Evolutionary conservation across 2,888 invertebrate genomes (phyloP).

Genomic region (Tetanocera ferruginea): DNA sequence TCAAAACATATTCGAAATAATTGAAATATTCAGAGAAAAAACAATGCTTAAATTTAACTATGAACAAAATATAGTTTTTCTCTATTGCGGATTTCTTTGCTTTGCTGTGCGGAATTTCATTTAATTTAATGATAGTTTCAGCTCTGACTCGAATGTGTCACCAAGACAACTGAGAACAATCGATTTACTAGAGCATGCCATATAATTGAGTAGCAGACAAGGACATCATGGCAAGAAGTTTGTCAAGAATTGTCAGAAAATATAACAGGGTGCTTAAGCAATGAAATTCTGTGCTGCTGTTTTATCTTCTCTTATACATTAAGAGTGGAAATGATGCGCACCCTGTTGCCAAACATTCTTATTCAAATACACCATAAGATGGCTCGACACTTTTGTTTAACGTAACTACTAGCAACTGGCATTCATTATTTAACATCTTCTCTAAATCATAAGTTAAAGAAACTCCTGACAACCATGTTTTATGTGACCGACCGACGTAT

Average conservation of each 20-base stretch:
- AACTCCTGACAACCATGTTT: neutral
- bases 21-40: neutral
- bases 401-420: slow-evolving; percentile 21
- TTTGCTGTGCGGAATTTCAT: neutral
- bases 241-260: neutral
- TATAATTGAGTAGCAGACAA: slow-evolving; percentile 10
- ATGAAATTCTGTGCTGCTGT: no score
- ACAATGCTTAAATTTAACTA: neutral
- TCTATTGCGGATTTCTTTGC: neutral
- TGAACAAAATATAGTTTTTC: neutral
- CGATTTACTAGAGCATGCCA: slow-evolving; percentile 37
- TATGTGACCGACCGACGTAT: neutral
- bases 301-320: no score
- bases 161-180: slow-evolving; percentile 40
- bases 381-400: neutral
- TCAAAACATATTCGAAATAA: no score
- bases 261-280: neutral
- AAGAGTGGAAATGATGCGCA: neutral
- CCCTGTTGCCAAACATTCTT: neutral
- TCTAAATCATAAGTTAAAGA: neutral
- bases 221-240: neutral
- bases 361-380: neutral
- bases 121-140: slow-evolving; percentile 11
- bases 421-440: slow-evolving; percentile 20
- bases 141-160: slow-evolving; percentile 38